Evolutionary conservation across 64 coral and sea anemone species (phyloP), one percentile per base, ranked within the genome.

Genomic region (Catalaphyllia jardinei): DNA sequence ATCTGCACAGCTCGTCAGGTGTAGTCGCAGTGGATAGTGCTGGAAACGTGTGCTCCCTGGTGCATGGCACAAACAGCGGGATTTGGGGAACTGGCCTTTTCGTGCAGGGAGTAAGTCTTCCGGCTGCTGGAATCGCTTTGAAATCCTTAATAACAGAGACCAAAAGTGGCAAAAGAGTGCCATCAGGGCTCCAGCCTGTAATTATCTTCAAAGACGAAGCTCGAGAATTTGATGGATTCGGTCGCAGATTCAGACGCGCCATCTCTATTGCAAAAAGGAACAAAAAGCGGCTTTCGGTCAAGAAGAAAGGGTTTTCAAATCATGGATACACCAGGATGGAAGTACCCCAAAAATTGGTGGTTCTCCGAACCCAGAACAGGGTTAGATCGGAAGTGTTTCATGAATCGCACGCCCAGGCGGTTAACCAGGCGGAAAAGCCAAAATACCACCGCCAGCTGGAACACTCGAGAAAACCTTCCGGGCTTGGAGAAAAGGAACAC

Each of bases 61-160:
- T 90, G 25, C 96, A 98, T 76, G 91, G 93, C 49, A 93, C 91
- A 29, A 89, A 94, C 71, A 86, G 92, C 71, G 72, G 29, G 16
- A 76, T 81, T 30, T 98, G 96, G 96, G 96, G 96, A 13, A 94
- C 96, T n/a, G 93, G 96, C 55, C 71, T 98, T 8, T 98, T 98
- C 80, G 96, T 90, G 11, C 89, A 98, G 38, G 96, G 96, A 18
- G 89, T 94, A 10, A 90, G 93, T 19, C 81, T 98, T 38, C 93
- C 96, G 9, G 87, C 92, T 67, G 89, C 93, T 72, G 96, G 92
- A 46, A 91, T 90, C 16, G 87, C 89, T 8, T 80, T 90, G 31
- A 86, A 86, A 87, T 71, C 89, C 14, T 75, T 67, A 57, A 63
- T 98, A 22, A 88, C 88, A 29, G 73, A 52, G 38, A 85, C 79